Evolutionary conservation across 2,797 vertebrate species (phyloP), one percentile per base, ranked within the genome.

Genomic region (Hylomyscus alleni): DNA sequence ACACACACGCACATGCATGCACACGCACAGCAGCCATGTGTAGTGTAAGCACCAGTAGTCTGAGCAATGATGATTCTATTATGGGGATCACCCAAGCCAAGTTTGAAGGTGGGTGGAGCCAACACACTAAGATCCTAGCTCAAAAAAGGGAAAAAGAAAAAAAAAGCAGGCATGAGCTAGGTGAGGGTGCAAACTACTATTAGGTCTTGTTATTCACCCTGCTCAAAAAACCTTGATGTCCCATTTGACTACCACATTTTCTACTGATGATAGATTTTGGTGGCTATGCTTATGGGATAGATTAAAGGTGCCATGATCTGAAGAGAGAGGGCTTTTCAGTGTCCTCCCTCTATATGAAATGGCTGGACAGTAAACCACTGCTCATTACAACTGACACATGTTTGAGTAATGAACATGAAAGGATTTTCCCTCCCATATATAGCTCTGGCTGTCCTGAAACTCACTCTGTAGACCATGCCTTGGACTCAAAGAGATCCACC

Each of bases 201-300:
- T 19, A 67, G 83, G 0, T 77, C 24, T 6, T 82, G 58, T 87
- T 88, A n/a, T 22, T 14, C 31, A 69, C 12, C 7, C 1, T 24
- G 4, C 13, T 69, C 47, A 72, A 11, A 77, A 78, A 34, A 52
- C 22, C 37, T 65, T 52, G 7, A 17, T 37, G 24, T 99, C 99
- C 99, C 99, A 99, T 99, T 99, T 97, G 99, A 99, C 99, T 99
- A 99, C 99, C 98, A 95, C 98, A 97, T 98, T 97, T 98, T 99
- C 99, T 98, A 0, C 87, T 95, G 86, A 81, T 81, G 97, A 97
- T 97, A 96, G 97, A 95, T 99, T 98, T 98, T 98, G 97, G 98
- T 99, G 99, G 99, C 98, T 99, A 99, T 99, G 99, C 99, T 99
- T 99, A 98, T 99, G 99, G 99, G 99, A 99, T 92, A 99, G 97